These are phyloP conservation scores for Glaucidium brasilianum DNA, from an alignment of 2,113 vertebrate genomes.

Conservation along the genomic window DNA sequence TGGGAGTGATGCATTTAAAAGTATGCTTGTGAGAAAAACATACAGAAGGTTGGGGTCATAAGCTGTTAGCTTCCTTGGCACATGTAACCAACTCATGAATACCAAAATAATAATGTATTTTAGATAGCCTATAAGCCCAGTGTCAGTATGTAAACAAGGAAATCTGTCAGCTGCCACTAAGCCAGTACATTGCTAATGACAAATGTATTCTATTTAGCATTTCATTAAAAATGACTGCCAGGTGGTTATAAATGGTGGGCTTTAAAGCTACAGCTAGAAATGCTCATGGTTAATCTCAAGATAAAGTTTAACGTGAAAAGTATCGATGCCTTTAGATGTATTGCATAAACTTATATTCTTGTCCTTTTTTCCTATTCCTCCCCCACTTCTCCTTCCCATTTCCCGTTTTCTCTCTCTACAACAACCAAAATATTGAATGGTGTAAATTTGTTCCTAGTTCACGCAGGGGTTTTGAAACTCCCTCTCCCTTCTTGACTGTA, in stretches of 20 bases:
- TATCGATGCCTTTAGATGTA: not conserved
- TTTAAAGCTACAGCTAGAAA: not conserved
- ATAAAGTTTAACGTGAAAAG: not conserved
- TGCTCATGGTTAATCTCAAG: not conserved
- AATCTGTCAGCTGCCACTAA: not conserved
- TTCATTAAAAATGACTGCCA: not conserved
- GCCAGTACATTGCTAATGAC: not conserved
- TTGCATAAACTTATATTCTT: not conserved
- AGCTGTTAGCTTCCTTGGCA: not conserved
- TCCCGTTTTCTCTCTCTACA: not conserved
- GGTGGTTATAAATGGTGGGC: not conserved
- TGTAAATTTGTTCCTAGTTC: not conserved
- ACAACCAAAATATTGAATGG: not conserved
- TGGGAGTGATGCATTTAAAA: not conserved
- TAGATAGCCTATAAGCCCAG: not conserved
- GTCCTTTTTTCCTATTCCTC: not conserved
- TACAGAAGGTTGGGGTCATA: not conserved
- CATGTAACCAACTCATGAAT: not conserved
- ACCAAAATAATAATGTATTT: not conserved
- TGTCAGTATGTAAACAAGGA: not conserved
- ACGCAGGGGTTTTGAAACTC: fast-evolving
- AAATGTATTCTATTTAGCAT: not conserved
- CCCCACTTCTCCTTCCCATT: not conserved
- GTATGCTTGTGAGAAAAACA: not conserved
- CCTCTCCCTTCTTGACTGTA: not conserved